Conservation (phyloP, 2,888 invertebrate species). For the Cantharis nigra region DNA sequence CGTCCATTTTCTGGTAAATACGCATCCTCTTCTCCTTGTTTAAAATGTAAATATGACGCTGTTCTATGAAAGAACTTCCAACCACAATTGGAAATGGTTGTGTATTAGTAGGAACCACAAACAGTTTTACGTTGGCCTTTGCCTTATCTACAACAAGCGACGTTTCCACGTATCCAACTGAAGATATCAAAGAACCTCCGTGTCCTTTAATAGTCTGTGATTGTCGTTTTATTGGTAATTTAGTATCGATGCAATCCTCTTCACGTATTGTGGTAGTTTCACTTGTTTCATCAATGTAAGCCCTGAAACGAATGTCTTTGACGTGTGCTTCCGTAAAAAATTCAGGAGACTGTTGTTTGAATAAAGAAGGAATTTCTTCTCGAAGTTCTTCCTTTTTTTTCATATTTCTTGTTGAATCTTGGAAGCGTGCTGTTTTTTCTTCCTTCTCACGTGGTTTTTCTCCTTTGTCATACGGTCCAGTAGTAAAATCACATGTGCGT, state of each 20-base stretch:
- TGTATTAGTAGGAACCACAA: slow-evolving; percentile 34
- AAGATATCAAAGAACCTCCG: slow-evolving; percentile 23
- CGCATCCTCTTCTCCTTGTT: slow-evolving; percentile 13
- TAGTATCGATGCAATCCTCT: slow-evolving; percentile 26
- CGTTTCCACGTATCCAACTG: slow-evolving; percentile 30
- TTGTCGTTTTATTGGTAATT: slow-evolving; percentile 28
- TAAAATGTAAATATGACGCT: slow-evolving; percentile 13
- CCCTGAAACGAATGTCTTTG: slow-evolving; percentile 26
- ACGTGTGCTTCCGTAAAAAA: slow-evolving; percentile 29
- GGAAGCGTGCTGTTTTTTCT: too few relatives aligned
- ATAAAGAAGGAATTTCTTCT: background rate
- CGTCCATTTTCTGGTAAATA: slow-evolving; percentile 20
- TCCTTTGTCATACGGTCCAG: background rate
- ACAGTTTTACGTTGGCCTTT: slow-evolving; percentile 26
- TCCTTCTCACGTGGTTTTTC: background rate
- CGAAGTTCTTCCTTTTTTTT: background rate
- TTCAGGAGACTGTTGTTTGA: slow-evolving; percentile 9
- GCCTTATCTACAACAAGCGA: slow-evolving; percentile 32
- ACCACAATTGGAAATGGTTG: slow-evolving; percentile 37
- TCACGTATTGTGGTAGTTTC: slow-evolving; percentile 34
- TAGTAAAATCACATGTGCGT: background rate
- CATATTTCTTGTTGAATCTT: background rate
- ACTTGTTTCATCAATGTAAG: slow-evolving; percentile 30
- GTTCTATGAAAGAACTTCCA: slow-evolving; percentile 24
- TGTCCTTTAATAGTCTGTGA: slow-evolving; percentile 32